Evolutionary conservation across 2,797 vertebrate genomes (phyloP), one percentile per base, ranked within the genome.

Genomic region (Molothrus ater): DNA sequence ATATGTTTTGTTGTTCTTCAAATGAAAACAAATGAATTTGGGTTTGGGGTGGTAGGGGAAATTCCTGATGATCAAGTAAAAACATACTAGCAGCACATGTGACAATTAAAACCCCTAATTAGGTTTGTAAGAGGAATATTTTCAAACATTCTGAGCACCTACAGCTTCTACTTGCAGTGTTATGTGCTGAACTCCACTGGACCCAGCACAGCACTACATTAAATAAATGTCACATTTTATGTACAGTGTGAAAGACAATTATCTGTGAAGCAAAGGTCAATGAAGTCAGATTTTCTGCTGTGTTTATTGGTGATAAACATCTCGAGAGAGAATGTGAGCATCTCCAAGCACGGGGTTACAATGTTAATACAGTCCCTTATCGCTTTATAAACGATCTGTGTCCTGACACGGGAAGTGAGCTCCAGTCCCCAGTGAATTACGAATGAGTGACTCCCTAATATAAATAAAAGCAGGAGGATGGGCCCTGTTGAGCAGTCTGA

Each of bases 401-500:
- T 95, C 95, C 96, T 95, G 93, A 96, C 95, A 95, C 8, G 43
- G 92, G 95, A 96, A 95, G 91, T 85, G 95, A 95, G 90, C 61
- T 45, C 13, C 88, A 65, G 91, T 20, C 88, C 74, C 74, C 51
- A 64, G 80, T 82, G 90, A 95, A 94, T 94, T 90, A 94, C 25
- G 2, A 89, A 71, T 15, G 64, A 93, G 72, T 82, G 94, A 95
- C 91, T 92, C 95, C 92, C 86, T 69, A 74, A 80, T 28, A 91
- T 85, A 96, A 96, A 97, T 89, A 95, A 90, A 90, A 94, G 81
- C 75, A 72, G 92, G 74, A 83, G 81, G 86, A 90, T 90, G 43
- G 40, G 89, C 64, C 53, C 56, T 72, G 79, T 66, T 0, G 10
- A 86, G 45, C 40, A 45, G 82, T 20, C 26, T 43, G 72, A 90